Evolutionary conservation across 2,888 invertebrate genomes (phyloP).

Genomic region (Epiblema foenella): DNA sequence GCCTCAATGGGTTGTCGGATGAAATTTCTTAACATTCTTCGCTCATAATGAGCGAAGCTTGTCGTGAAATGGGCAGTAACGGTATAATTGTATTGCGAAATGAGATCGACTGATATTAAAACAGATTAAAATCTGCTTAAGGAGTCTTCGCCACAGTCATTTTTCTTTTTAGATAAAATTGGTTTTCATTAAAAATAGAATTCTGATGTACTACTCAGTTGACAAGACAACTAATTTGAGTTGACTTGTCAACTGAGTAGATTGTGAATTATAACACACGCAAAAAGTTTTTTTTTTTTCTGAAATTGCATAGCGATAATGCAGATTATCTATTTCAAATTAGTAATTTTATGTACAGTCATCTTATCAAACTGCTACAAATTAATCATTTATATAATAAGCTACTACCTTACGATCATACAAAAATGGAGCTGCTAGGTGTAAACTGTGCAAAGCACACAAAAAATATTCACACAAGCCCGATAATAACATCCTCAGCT

Average conservation of each 20-base stretch:
- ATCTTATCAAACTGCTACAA: neutral
- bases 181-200: neutral
- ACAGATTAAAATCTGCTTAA: constrained; percentile 78
- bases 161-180: constrained; percentile 53
- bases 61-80: constrained; percentile 82
- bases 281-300: no score
- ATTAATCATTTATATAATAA: no score
- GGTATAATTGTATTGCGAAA: constrained; percentile 80
- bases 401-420: neutral
- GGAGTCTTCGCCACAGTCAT: constrained; percentile 69
- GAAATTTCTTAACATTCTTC: constrained; percentile 84
- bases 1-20: constrained; percentile 83
- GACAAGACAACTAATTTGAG: neutral
- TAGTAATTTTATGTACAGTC: no score
- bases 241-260: no score
- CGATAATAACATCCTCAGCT: constrained; percentile 50
- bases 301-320: no score
- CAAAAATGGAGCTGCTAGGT: constrained; percentile 1
- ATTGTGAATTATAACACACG: no score
- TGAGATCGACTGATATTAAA: constrained; percentile 79
- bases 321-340: no score
- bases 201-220: neutral
- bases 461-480: constrained; percentile 34
- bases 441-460: constrained; percentile 8
- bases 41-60: constrained; percentile 79